Evolutionary conservation across 2,888 invertebrate species (phyloP), one percentile per base, ranked within the genome.

Genomic region (Bellardia pandia): DNA sequence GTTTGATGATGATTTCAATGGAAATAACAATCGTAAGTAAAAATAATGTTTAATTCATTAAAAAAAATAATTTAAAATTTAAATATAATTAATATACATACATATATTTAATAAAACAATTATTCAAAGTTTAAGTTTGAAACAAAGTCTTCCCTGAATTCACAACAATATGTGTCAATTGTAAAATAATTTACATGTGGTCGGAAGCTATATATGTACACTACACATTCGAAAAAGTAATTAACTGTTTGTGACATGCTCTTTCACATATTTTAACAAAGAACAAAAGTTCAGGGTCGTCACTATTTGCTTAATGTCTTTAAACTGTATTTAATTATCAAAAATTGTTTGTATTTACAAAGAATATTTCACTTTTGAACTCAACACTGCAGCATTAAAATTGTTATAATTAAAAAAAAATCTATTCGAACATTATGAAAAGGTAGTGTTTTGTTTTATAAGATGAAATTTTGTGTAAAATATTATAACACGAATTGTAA

Each of bases 1-100:
- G 14, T 89, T 90, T 53, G 80, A 69, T 37, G 90, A 91, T 89
- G 88, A 92, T 42, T 92, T 92, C 58, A 88, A 89, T 16, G 90
- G 86, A 82, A 89, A 89, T 76, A 90, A 89, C 82, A 89, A 90
- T 82, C 86, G 92, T 92, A 84, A 92, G 91, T 91, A 80, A 30
- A 58, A 56, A 64, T 81, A 60, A 42, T 81, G 51, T n/a, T 51
- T 14, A n/a, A 51, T 75, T 80, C 80, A 45, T 53, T 11, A 42
- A 6, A 11, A 23, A 68, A 68, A 48, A 42, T 23, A 64, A 64
- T 42, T 42, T 45, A 45, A 9, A 11, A 11, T 45, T 45, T 23
- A 23, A 23, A 23, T 23, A 23, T 23, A 7, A 45, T 45, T 42
- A 45, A 45, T 45, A 13, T 45, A n/a, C n/a, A n/a, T n/a, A n/a